phyloP scores from a whole-genome alignment of 1,140 invertebrate genomes.

The Trachymyrmex septentrionalis region DNA sequence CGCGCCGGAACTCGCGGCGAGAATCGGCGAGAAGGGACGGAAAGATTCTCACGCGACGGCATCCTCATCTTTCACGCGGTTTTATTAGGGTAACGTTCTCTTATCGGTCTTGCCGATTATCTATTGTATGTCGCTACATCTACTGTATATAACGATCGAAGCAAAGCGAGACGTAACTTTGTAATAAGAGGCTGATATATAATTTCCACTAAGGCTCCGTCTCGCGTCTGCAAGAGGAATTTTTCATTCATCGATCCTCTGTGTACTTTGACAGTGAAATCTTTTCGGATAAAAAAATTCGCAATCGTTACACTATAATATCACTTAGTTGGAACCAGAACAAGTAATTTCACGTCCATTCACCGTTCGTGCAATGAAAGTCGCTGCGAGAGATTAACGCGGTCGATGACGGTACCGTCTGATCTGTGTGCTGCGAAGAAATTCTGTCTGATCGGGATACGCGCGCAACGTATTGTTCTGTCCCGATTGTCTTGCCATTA shows the following conservation, averaged over 20 bases:
- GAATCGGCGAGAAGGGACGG: not conserved
- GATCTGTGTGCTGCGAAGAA: not conserved
- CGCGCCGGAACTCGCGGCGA: not conserved
- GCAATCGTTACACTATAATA: not conserved
- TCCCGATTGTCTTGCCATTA: conserved; percentile 5
- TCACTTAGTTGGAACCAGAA: not conserved
- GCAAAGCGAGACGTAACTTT: not conserved
- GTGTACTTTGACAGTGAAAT: not conserved
- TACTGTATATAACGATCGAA: not conserved
- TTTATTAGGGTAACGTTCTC: not conserved
- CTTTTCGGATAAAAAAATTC: not conserved
- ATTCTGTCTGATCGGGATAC: not conserved
- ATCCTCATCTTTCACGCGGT: not conserved
- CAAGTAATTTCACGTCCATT: not conserved
- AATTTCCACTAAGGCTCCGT: not conserved
- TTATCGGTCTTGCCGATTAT: not conserved
- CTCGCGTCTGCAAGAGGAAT: not conserved
- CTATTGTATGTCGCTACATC: not conserved
- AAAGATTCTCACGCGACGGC: conserved; percentile 12
- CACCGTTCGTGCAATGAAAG: not conserved
- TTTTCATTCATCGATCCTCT: not conserved
- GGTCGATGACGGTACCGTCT: not conserved
- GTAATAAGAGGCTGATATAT: not conserved
- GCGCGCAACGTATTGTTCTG: not conserved
- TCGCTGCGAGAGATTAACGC: not conserved